Percentiles rank a stretch among this genome's conserved stretches.
Conservation (phyloP, 2,797 vertebrate genomes). For the Natrix natrix region DNA sequence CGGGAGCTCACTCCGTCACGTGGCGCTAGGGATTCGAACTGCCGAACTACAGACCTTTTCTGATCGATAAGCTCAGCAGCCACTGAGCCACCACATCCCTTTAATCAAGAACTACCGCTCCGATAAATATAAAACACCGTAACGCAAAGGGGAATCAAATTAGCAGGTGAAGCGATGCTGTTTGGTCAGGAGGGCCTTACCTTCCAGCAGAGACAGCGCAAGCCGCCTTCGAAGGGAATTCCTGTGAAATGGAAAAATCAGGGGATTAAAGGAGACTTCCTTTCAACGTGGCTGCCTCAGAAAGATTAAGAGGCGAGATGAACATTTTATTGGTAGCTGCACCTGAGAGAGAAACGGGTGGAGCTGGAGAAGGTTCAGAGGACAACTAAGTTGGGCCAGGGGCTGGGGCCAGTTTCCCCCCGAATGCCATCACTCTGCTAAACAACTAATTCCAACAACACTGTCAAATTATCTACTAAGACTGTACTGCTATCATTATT, state of each 20-base stretch:
- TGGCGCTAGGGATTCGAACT: too few species aligned
- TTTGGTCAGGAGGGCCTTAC: slow-evolving; percentile 70
- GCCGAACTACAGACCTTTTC: too few species aligned
- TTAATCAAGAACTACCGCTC: not conserved
- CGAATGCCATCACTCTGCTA: too few species aligned
- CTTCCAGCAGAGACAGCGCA: slow-evolving; percentile 96
- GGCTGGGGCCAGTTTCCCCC: too few species aligned
- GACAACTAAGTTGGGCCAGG: not conserved
- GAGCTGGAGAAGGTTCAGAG: not conserved
- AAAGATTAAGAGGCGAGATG: not conserved
- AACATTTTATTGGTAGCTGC: not conserved
- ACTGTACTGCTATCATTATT: too few species aligned
- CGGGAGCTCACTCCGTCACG: too few species aligned
- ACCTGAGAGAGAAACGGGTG: not conserved
- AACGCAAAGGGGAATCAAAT: not conserved
- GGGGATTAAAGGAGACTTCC: not conserved
- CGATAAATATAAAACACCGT: not conserved
- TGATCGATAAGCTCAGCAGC: too few species aligned
- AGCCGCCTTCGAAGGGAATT: slow-evolving; percentile 93
- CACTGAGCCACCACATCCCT: too few species aligned
- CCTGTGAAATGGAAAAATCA: slow-evolving; percentile 75
- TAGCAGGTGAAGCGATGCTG: not conserved
- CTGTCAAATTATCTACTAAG: too few species aligned
- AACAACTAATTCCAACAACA: too few species aligned
- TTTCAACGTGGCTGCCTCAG: not conserved